A percentile compares a stretch with the other conserved stretches of the same genome.
These are phyloP conservation scores for Buathra laborator DNA, from an alignment of 2,888 invertebrate species.

Conservation along the genomic window DNA sequence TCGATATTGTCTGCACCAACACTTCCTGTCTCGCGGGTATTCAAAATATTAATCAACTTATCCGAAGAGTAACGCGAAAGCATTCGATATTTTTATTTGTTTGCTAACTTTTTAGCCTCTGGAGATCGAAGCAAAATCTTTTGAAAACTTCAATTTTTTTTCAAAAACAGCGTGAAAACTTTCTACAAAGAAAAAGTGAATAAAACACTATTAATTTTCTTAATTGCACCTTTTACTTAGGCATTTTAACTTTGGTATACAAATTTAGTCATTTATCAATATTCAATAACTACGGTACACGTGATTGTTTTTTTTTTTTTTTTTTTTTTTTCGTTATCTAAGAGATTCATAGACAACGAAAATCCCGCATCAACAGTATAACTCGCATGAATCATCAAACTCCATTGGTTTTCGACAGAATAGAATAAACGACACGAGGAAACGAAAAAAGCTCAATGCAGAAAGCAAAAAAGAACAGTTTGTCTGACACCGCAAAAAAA, in stretches of 20 bases:
- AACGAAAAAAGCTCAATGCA: constrained; percentile 29
- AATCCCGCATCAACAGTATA: neutral
- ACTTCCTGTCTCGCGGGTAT: constrained; percentile 4
- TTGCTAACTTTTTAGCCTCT: neutral
- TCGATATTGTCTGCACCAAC: constrained; percentile 12
- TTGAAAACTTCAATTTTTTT: neutral
- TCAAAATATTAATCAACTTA: constrained; percentile 33
- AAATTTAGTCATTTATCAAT: no score
- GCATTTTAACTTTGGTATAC: no score
- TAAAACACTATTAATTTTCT: neutral
- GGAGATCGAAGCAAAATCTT: neutral
- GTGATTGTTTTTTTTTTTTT: neutral
- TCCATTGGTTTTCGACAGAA: constrained; percentile 19
- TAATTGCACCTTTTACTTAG: no score
- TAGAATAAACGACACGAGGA: constrained; percentile 4
- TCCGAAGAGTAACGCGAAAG: neutral
- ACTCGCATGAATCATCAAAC: constrained; percentile 7
- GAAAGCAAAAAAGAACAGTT: constrained; percentile 27
- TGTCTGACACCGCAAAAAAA: constrained; percentile 46
- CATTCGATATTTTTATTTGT: neutral
- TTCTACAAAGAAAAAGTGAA: neutral
- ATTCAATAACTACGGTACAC: no score
- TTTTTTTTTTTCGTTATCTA: neutral
- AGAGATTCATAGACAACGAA: neutral
- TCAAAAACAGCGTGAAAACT: neutral